Evolutionary conservation across 2,888 invertebrate genomes (phyloP), one percentile per base, ranked within the genome.

Genomic region (Leptarthrus brevirostris): DNA sequence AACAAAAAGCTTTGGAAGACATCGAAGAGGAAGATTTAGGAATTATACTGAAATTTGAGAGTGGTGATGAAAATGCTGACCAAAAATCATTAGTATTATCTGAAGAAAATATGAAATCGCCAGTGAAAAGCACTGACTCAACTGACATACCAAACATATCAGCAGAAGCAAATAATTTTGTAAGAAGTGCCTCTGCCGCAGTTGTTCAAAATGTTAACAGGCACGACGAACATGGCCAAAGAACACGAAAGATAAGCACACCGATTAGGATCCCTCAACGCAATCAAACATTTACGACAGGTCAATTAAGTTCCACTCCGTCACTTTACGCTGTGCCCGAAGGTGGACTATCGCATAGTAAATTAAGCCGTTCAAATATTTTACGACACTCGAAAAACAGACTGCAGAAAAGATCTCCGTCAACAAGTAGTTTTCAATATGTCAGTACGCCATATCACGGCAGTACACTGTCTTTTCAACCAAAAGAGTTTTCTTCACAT

Each of bases 381-480:
- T 86, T 86, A 16, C 80, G 85, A 0, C 88, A 84, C 36, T 84
- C 83, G 0, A 80, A 81, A 56, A 81, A 80, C 75, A 87, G 88
- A 58, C 86, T 88, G 1, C 91, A 91, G 0, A 89, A 88, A 80
- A 88, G 90, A 0, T 93, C 91, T 26, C 92, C 93, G 0, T 93
- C 93, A 0, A 91, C 91, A 0, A 93, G 93, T 40, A 93, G 93
- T 58, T 93, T 95, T 78, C 91, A 93, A 76, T 95, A 94, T 80
- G 89, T 94, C 81, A 92, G 92, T 56, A 94, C 94, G 0, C 93
- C 94, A 0, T 94, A 93, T 81, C 94, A 94, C 79, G 94, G 94
- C 0, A 93, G 94, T 49, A 93, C 94, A 0, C 79, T 94, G 0
- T 93, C 93, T 0, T 88, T 94, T 76, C 92, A 93, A 76, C 92